These are phyloP conservation scores for Beroe ovata DNA, from an alignment of 37 sponge, comb jelly and placozoan species.

Conservation along the genomic window DNA sequence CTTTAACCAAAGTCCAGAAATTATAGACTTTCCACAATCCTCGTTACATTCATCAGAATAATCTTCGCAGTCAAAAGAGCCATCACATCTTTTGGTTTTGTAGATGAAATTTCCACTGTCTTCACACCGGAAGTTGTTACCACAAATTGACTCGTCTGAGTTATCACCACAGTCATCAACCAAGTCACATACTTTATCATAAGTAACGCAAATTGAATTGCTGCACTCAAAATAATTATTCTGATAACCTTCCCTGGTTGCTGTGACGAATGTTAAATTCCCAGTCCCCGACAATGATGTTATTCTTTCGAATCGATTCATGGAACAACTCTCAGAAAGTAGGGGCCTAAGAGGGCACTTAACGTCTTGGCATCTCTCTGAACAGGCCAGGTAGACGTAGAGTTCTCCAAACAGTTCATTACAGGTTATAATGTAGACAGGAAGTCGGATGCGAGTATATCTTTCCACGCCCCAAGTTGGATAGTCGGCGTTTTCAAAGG, in stretches of 20 bases:
- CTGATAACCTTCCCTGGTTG: background rate
- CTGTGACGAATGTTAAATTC: background rate
- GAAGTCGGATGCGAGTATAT: no score
- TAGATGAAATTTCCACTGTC: background rate
- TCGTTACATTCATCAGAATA: conserved; percentile 2
- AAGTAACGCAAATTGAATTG: background rate
- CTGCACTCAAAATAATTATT: conserved; percentile 14
- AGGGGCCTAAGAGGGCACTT: no score
- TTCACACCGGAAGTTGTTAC: background rate
- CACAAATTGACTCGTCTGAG: background rate
- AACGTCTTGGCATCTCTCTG: no score
- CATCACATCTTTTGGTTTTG: background rate
- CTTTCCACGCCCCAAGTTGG: no score
- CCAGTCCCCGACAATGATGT: no score
- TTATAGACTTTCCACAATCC: background rate
- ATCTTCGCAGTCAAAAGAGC: background rate
- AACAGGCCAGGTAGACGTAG: no score
- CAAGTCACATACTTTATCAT: background rate
- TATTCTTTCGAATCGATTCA: no score
- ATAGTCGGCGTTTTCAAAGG: no score
- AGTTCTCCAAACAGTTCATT: no score
- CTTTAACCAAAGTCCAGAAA: background rate
- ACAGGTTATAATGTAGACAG: no score
- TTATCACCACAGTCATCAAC: conserved; percentile 28
- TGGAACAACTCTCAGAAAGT: no score